A percentile compares a stretch with the other conserved stretches of the same genome.
Conservation (phyloP, 2,888 invertebrate species). For the Eupithecia insigniata region DNA sequence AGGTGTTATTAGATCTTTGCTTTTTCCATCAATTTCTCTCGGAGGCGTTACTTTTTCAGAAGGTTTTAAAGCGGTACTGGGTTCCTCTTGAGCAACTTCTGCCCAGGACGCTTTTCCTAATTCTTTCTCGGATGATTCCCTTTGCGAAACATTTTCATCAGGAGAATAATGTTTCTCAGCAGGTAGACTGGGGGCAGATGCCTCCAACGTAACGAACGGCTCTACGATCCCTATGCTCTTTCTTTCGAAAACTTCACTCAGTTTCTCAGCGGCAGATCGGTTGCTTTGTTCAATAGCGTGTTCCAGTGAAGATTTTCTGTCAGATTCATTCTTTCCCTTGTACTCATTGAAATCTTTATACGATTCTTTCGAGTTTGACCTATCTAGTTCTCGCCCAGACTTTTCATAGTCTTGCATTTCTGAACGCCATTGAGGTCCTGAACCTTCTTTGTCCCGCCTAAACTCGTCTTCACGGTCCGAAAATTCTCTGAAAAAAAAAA, state of each 20-base stretch:
- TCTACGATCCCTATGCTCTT: slow-evolving; percentile 74
- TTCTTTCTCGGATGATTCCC: slow-evolving; percentile 80
- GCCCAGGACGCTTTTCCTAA: slow-evolving; percentile 78
- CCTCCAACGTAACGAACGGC: slow-evolving; percentile 64
- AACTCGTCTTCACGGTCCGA: slow-evolving; percentile 80
- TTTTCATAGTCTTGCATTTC: slow-evolving; percentile 82
- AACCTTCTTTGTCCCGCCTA: slow-evolving; percentile 74
- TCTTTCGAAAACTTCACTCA: slow-evolving; percentile 80
- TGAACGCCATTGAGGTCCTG: slow-evolving; percentile 78
- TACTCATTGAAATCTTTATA: slow-evolving; percentile 81
- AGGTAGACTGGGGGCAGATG: slow-evolving; percentile 66
- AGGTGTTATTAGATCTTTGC: slow-evolving; percentile 43
- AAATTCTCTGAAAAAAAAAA: slow-evolving; percentile 69
- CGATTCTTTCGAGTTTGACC: slow-evolving; percentile 79
- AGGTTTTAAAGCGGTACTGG: slow-evolving; percentile 53
- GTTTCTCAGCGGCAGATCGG: slow-evolving; percentile 78
- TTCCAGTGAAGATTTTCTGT: slow-evolving; percentile 72
- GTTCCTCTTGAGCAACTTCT: slow-evolving; percentile 75
- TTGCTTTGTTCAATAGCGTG: slow-evolving; percentile 67
- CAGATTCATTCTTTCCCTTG: slow-evolving; percentile 80
- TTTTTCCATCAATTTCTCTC: slow-evolving; percentile 51
- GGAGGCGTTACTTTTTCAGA: slow-evolving; percentile 53
- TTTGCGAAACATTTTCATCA: slow-evolving; percentile 65
- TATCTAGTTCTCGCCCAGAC: slow-evolving; percentile 72
- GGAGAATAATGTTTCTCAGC: slow-evolving; percentile 80